These are phyloP conservation scores for Nothura maculosa DNA, from an alignment of 2,797 vertebrate genomes.

Conservation along the genomic window DNA sequence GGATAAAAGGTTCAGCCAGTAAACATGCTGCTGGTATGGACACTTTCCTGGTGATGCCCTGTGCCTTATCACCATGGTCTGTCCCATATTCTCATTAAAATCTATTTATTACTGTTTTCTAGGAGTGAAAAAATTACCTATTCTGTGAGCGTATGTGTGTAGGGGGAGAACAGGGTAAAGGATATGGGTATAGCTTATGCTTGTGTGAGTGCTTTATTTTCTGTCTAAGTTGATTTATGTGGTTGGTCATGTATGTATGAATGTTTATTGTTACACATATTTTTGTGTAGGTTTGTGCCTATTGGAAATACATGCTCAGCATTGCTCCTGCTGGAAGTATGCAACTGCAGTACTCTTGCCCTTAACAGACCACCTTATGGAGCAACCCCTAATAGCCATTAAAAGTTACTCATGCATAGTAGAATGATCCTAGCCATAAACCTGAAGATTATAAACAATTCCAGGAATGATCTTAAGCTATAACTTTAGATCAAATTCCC, in stretches of 20 bases:
- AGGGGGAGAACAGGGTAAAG: neutral
- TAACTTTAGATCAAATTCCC: neutral
- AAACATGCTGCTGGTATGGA: neutral
- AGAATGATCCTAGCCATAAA: neutral
- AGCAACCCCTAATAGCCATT: neutral
- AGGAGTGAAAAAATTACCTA: too few relatives aligned
- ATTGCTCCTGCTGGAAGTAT: neutral
- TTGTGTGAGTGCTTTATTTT: neutral
- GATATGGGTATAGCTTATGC: neutral
- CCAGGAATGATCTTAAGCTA: neutral
- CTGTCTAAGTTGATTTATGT: neutral
- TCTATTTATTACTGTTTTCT: too few relatives aligned
- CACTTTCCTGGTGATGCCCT: too few relatives aligned
- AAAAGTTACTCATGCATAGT: neutral
- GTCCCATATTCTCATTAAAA: too few relatives aligned
- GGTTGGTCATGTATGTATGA: neutral
- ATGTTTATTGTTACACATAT: neutral
- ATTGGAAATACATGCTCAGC: neutral
- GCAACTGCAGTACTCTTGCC: neutral
- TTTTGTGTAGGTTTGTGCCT: neutral
- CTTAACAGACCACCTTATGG: neutral
- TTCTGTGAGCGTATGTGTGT: too few relatives aligned
- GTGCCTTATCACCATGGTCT: too few relatives aligned
- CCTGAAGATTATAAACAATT: neutral
- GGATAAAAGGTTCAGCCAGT: neutral